A percentile compares a stretch with the other conserved stretches of the same genome.
These are phyloP conservation scores for Luscinia luscinia DNA, from an alignment of 2,797 vertebrate species.

Conservation along the genomic window DNA sequence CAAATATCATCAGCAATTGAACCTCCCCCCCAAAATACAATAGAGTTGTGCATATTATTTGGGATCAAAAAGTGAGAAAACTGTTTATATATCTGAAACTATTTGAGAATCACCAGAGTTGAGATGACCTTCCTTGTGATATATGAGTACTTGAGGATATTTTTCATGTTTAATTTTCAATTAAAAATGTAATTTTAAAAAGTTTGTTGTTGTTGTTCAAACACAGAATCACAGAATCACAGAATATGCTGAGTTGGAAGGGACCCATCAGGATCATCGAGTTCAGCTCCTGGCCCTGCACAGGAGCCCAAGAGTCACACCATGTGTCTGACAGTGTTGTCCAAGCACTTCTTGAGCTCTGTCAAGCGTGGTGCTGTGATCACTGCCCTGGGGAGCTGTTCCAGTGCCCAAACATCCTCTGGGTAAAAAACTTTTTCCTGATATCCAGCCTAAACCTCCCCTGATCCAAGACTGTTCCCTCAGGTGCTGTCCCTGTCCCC, in stretches of 20 bases:
- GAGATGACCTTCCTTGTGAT: not conserved
- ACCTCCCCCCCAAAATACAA: not conserved
- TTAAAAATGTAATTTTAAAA: not conserved
- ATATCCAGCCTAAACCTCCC: not conserved
- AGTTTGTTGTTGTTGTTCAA: not conserved
- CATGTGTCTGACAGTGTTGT: not conserved
- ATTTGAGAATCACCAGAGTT: not conserved
- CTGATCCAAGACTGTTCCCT: not conserved
- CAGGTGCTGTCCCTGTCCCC: accelerated
- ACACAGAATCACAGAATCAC: not conserved
- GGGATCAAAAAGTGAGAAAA: not conserved
- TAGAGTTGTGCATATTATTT: not conserved
- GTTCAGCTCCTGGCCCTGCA: not conserved
- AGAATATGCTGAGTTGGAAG: not conserved
- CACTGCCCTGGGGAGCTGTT: not conserved
- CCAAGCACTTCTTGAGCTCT: not conserved
- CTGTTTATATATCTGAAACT: not conserved
- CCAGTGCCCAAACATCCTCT: not conserved
- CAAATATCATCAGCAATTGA: not conserved
- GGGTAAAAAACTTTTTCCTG: not conserved
- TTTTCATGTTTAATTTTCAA: not conserved
- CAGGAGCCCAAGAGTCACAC: not conserved
- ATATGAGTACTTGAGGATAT: not conserved
- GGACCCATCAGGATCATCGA: not conserved
- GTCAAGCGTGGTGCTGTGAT: not conserved